These are phyloP conservation scores for Syrista parreyssii DNA, from an alignment of 2,888 invertebrate genomes.

Conservation along the genomic window DNA sequence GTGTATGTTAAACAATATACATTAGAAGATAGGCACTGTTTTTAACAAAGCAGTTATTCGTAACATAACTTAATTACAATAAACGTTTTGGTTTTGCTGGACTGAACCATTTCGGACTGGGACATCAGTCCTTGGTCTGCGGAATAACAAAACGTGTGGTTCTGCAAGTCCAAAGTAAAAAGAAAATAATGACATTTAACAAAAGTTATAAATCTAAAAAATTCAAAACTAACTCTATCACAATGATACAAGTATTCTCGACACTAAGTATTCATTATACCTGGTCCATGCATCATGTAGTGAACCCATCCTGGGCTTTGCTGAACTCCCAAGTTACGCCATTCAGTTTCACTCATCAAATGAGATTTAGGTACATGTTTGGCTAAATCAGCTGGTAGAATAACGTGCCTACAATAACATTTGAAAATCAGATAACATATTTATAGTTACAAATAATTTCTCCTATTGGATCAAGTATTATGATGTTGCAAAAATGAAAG, in stretches of 20 bases:
- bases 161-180: conserved; percentile 67
- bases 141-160: conserved; percentile 87
- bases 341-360: conserved; percentile 93
- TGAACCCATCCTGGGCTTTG: conserved; percentile 93
- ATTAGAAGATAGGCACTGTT: not conserved
- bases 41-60: not conserved
- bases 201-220: too few relatives aligned
- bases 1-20: not conserved
- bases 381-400: conserved; percentile 86
- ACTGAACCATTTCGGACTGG: conserved; percentile 20
- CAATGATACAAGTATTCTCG: not conserved
- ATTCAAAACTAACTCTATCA: not conserved
- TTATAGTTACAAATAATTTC: not conserved
- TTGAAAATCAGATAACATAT: not conserved
- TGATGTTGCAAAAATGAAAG: not conserved
- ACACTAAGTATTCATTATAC: conserved; percentile 48
- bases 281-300: conserved; percentile 91
- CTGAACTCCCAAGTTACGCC: conserved; percentile 94
- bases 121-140: conserved; percentile 68
- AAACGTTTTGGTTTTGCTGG: conserved; percentile 18
- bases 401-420: conserved; percentile 80
- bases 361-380: conserved; percentile 89
- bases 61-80: conserved; percentile 18
- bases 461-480: not conserved
- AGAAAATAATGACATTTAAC: not conserved